Percentiles rank a stretch among this genome's conserved stretches.
Evolutionary conservation across 2,888 invertebrate genomes (phyloP).

Genomic region (Leptopilina drosophilae): DNA sequence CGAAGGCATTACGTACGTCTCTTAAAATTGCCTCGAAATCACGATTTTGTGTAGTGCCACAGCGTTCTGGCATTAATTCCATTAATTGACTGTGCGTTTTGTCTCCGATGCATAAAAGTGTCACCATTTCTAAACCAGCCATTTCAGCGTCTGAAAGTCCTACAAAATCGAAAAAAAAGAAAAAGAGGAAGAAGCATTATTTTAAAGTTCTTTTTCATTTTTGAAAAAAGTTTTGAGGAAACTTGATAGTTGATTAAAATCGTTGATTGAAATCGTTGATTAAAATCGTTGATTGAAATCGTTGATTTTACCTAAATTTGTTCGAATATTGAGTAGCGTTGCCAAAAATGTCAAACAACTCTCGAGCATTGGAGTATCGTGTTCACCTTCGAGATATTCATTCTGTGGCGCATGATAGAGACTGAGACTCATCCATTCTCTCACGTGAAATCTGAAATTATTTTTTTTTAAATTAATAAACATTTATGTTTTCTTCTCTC

Average conservation of each 20-base stretch:
- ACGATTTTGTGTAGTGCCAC: slow-evolving; percentile 92
- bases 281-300: too few species aligned
- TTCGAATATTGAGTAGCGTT: slow-evolving; percentile 91
- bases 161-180: slow-evolving; percentile 60
- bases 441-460: slow-evolving; percentile 86
- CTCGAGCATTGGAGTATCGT: slow-evolving; percentile 94
- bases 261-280: too few species aligned
- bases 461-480: not conserved
- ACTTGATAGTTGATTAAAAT: too few species aligned
- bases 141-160: slow-evolving; percentile 82
- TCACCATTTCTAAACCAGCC: slow-evolving; percentile 94
- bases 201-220: not conserved
- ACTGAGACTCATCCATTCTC: slow-evolving; percentile 90
- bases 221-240: not conserved
- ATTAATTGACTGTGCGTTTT: slow-evolving; percentile 97
- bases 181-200: not conserved
- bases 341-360: slow-evolving; percentile 94
- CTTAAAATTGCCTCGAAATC: slow-evolving; percentile 92
- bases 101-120: slow-evolving; percentile 94
- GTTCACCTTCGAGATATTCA: slow-evolving; percentile 84
- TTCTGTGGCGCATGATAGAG: slow-evolving; percentile 83
- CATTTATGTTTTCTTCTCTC: too few species aligned
- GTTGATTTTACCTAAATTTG: slow-evolving; percentile 84
- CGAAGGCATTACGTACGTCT: slow-evolving; percentile 79
- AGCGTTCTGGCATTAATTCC: slow-evolving; percentile 97